Conservation (phyloP, 2,113 vertebrate species). For the Xyrauchen texanus region DNA sequence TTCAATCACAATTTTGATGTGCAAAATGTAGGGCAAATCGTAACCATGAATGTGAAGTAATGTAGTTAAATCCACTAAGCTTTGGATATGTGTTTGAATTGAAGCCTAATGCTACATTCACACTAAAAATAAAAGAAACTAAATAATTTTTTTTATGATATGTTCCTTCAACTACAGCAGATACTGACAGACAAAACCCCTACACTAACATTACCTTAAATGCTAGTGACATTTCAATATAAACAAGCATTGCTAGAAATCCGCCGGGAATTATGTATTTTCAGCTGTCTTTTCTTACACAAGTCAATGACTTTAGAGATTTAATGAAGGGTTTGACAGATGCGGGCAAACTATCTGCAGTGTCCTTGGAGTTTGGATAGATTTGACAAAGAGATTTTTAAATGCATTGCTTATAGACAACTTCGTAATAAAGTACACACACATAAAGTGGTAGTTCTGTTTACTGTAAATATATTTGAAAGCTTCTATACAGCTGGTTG, state of each 20-base stretch:
- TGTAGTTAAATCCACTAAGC: no score
- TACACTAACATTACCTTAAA: slow-evolving; percentile 14
- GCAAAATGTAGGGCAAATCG: no score
- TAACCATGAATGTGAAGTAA: no score
- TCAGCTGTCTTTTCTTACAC: not conserved
- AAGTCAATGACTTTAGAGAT: slow-evolving; percentile 28
- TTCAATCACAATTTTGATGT: no score
- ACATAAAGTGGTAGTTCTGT: not conserved
- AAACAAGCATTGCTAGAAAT: slow-evolving; percentile 28
- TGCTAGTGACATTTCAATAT: slow-evolving; percentile 33
- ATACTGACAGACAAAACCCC: slow-evolving; percentile 18
- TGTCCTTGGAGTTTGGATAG: slow-evolving; percentile 23
- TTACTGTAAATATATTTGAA: not conserved
- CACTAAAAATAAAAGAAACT: not conserved
- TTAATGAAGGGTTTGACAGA: slow-evolving; percentile 25
- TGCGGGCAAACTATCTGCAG: not conserved
- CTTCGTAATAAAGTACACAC: not conserved
- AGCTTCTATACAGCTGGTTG: not conserved
- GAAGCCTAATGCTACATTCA: no score
- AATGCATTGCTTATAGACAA: not conserved
- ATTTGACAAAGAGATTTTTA: slow-evolving; percentile 10
- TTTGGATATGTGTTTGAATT: no score
- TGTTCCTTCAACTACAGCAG: slow-evolving; percentile 6
- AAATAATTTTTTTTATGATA: not conserved
- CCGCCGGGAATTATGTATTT: slow-evolving; percentile 26